Conservation (phyloP, 2,113 vertebrate species). For the Phoenicopterus ruber region DNA sequence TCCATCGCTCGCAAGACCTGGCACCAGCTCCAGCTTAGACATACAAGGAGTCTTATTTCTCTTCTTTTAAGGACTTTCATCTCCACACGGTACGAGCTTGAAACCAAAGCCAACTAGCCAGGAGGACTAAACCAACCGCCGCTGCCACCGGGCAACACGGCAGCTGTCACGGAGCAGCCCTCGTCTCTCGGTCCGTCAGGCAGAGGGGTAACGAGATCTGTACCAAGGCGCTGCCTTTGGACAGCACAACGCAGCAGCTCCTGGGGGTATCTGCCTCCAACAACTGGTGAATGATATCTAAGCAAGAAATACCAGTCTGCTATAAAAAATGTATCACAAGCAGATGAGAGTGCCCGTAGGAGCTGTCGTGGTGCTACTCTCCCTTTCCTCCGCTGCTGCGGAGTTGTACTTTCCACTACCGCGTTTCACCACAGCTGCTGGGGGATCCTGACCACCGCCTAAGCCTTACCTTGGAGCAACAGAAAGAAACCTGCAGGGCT, state of each 20-base stretch:
- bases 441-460: background rate
- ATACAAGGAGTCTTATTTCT: accelerated
- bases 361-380: background rate
- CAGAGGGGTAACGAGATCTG: background rate
- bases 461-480: background rate
- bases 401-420: background rate
- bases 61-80: background rate
- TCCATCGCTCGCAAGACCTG: accelerated
- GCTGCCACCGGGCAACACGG: background rate
- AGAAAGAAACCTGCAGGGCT: background rate
- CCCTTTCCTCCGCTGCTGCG: background rate
- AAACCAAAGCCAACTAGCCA: background rate
- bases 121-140: background rate
- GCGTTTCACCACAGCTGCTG: background rate
- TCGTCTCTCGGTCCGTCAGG: background rate
- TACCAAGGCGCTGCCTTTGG: background rate
- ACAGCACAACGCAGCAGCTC: background rate
- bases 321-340: background rate
- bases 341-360: background rate
- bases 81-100: background rate
- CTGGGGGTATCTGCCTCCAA: background rate
- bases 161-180: background rate
- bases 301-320: background rate
- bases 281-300: background rate
- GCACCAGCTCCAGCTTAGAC: background rate